These are phyloP conservation scores for Sylvicola cinctus DNA, from an alignment of 2,888 invertebrate species.

Conservation along the genomic window DNA sequence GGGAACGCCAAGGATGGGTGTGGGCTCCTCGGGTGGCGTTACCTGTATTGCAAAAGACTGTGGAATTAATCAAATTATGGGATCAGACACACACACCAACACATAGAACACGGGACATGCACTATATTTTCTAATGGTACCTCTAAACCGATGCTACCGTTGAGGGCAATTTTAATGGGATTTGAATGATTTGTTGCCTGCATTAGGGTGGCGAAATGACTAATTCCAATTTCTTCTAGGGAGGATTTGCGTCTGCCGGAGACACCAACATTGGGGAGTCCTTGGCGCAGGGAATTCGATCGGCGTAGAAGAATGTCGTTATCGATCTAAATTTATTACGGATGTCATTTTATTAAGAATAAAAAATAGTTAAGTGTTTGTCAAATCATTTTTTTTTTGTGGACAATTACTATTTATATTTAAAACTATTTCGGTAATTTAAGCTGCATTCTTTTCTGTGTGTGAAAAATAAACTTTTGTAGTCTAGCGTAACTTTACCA, in stretches of 20 bases:
- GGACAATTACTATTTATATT: too few relatives aligned
- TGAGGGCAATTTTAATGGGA: slow-evolving; percentile 67
- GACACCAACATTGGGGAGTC: slow-evolving; percentile 41
- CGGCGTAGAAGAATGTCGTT: slow-evolving; percentile 67
- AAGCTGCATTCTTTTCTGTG: too few relatives aligned
- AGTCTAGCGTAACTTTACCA: too few relatives aligned
- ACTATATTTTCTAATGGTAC: too few relatives aligned
- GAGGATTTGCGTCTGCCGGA: slow-evolving; percentile 52
- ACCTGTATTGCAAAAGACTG: slow-evolving; percentile 21
- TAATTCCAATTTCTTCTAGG: slow-evolving; percentile 66
- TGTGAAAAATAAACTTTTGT: too few relatives aligned
- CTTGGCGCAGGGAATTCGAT: slow-evolving; percentile 68
- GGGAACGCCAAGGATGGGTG: slow-evolving; percentile 22
- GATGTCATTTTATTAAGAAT: not conserved
- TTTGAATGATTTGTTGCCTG: slow-evolving; percentile 46
- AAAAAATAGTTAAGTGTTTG: not conserved
- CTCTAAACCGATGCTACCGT: slow-evolving; percentile 70
- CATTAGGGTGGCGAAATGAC: slow-evolving; percentile 50
- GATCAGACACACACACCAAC: not conserved
- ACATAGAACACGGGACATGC: not conserved
- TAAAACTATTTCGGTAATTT: too few relatives aligned
- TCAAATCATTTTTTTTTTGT: not conserved
- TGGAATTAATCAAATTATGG: not conserved
- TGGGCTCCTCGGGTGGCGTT: slow-evolving; percentile 43
- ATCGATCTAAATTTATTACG: slow-evolving; percentile 26